phyloP scores from a whole-genome alignment of 1,140 invertebrate species.

The Pseudomyrmex gracilis region DNA sequence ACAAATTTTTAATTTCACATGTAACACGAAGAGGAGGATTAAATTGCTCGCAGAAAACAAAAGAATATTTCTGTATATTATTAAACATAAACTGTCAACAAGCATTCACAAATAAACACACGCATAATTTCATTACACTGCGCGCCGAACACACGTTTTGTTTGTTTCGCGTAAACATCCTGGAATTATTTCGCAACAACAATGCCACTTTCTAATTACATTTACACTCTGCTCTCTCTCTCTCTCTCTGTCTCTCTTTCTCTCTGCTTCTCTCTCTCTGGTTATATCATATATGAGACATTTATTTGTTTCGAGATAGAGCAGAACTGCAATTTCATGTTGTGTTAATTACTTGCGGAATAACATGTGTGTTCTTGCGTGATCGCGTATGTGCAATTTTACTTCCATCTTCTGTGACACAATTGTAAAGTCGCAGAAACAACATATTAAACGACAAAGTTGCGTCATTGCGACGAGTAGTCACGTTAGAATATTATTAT shows the following conservation, averaged over 20 bases:
- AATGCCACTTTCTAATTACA: constrained; percentile 14
- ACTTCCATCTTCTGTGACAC: neutral
- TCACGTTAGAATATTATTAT: neutral
- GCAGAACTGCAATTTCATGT: neutral
- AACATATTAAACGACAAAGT: neutral
- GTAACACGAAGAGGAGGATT: no score
- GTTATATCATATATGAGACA: neutral
- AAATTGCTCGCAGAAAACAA: no score
- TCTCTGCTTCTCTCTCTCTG: neutral
- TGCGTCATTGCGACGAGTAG: neutral
- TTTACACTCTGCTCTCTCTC: neutral
- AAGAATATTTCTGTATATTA: no score
- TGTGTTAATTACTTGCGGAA: constrained; percentile 20
- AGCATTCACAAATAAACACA: neutral
- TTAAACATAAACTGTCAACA: neutral
- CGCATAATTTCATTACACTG: neutral
- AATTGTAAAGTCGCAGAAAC: neutral
- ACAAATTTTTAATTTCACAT: no score
- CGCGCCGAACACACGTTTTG: neutral
- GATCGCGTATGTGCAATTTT: constrained; percentile 1
- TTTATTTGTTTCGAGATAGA: neutral
- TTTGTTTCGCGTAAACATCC: neutral
- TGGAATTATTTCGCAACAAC: neutral
- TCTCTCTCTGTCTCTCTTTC: no score
- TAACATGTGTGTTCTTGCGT: constrained; percentile 14